Percentiles rank a stretch among this genome's conserved stretches.
Evolutionary conservation across 2,888 invertebrate genomes (phyloP).

Genomic region (Aporophyla lueneburgensis): DNA sequence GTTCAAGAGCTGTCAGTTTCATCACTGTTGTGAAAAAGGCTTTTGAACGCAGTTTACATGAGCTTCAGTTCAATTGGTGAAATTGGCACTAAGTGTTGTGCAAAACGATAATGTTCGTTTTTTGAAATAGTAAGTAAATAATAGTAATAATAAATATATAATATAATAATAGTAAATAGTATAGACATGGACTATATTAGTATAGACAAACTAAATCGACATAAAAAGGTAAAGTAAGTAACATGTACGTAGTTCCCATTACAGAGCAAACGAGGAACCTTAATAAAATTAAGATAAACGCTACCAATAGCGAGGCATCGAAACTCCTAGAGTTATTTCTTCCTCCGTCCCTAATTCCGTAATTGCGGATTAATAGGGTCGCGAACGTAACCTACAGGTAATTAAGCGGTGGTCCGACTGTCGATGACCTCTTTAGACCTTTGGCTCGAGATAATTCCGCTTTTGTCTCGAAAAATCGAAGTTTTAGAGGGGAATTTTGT

Average conservation of each 20-base stretch:
- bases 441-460: slow-evolving; percentile 46
- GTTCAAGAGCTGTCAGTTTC: not conserved
- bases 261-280: slow-evolving; percentile 29
- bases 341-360: slow-evolving; percentile 62
- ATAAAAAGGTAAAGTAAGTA: slow-evolving; percentile 6
- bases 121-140: too few species aligned
- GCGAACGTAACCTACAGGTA: slow-evolving; percentile 67
- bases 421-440: slow-evolving; percentile 66
- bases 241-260: slow-evolving; percentile 26
- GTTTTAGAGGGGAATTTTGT: slow-evolving; percentile 34
- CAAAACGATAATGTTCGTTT: too few species aligned
- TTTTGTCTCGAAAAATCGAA: slow-evolving; percentile 50
- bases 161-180: too few species aligned
- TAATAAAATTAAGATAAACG: slow-evolving; percentile 69
- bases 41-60: not conserved
- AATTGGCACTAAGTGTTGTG: not conserved
- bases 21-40: not conserved
- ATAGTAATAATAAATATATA: too few species aligned
- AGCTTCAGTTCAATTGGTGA: not conserved
- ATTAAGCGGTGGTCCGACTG: slow-evolving; percentile 68
- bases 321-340: slow-evolving; percentile 62
- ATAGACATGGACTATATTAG: too few species aligned
- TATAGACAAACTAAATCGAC: not conserved
- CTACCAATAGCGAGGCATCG: slow-evolving; percentile 48
- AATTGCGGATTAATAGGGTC: slow-evolving; percentile 74